A percentile compares a stretch with the other conserved stretches of the same genome.
These are phyloP conservation scores for Lobophora halterata DNA, from an alignment of 2,888 invertebrate species.

Conservation along the genomic window DNA sequence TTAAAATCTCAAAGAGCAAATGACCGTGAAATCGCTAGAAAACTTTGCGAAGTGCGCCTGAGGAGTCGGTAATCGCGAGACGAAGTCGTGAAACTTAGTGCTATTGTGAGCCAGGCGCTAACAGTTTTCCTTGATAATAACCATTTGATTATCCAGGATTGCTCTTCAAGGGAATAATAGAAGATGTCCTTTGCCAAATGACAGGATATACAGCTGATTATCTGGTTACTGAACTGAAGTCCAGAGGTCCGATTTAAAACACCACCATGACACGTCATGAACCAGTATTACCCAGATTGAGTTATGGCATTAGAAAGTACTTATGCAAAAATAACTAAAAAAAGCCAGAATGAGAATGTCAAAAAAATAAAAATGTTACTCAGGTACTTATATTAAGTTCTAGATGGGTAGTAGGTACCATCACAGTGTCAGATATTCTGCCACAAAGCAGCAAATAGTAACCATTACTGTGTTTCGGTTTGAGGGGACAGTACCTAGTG, in stretches of 20 bases:
- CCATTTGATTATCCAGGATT: conserved; percentile 33
- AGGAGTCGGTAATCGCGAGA: conserved; percentile 29
- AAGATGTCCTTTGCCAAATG: conserved; percentile 30
- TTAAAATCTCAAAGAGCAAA: conserved; percentile 42
- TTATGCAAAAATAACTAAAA: no score
- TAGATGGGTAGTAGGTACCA: no score
- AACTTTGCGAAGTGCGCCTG: conserved; percentile 46
- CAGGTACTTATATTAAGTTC: no score
- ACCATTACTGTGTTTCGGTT: no score
- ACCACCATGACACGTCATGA: no score
- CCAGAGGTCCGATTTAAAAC: conserved; percentile 28
- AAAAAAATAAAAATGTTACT: no score
- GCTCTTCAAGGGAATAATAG: conserved; percentile 32
- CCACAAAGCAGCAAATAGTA: no score
- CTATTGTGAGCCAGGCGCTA: conserved; percentile 51
- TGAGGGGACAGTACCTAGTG: no score
- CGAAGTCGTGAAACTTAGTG: conserved; percentile 41
- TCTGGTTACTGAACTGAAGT: conserved; percentile 36
- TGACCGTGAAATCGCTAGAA: conserved; percentile 51
- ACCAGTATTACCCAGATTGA: no score
- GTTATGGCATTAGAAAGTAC: no score
- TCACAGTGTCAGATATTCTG: no score
- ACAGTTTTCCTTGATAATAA: conserved; percentile 38
- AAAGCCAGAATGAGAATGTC: no score
- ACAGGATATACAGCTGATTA: conserved; percentile 31